Evolutionary conservation across 2,888 invertebrate genomes (phyloP).

Genomic region (Agrochola lota): DNA sequence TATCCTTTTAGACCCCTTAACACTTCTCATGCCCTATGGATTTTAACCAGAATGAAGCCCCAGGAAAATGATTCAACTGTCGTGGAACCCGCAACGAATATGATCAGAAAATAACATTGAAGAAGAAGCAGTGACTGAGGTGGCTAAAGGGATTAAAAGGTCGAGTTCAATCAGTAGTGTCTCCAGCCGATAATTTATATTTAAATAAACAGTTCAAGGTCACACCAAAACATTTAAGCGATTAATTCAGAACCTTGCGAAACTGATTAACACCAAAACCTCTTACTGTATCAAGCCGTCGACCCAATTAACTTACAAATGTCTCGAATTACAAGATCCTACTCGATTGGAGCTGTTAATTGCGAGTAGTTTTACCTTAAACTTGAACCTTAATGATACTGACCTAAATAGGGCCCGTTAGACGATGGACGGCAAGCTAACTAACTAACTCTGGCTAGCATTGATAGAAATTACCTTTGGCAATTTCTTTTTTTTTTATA

Average conservation of each 20-base stretch:
- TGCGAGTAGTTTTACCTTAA: slow-evolving; percentile 15
- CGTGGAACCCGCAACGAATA: neutral
- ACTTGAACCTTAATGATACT: slow-evolving; percentile 1
- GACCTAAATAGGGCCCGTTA: neutral
- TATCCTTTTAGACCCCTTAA: too few relatives aligned
- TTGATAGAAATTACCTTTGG: neutral
- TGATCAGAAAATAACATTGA: too few relatives aligned
- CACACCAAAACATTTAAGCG: neutral
- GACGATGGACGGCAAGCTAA: neutral
- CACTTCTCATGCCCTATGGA: too few relatives aligned
- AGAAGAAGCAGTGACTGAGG: neutral
- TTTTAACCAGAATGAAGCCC: too few relatives aligned
- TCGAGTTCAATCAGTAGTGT: neutral
- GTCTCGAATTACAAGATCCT: slow-evolving; percentile 43
- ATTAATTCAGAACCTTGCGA: slow-evolving; percentile 23
- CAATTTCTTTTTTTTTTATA: neutral
- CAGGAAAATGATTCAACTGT: neutral
- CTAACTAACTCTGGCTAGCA: neutral
- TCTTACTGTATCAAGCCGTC: slow-evolving; percentile 18
- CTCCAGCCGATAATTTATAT: neutral
- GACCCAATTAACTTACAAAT: slow-evolving; percentile 49
- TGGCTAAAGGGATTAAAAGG: neutral
- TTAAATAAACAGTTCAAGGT: neutral
- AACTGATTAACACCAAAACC: slow-evolving; percentile 15
- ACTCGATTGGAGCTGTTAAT: slow-evolving; percentile 29